Conservation (phyloP, 2,797 vertebrate genomes). For the Australoheros facetus region DNA sequence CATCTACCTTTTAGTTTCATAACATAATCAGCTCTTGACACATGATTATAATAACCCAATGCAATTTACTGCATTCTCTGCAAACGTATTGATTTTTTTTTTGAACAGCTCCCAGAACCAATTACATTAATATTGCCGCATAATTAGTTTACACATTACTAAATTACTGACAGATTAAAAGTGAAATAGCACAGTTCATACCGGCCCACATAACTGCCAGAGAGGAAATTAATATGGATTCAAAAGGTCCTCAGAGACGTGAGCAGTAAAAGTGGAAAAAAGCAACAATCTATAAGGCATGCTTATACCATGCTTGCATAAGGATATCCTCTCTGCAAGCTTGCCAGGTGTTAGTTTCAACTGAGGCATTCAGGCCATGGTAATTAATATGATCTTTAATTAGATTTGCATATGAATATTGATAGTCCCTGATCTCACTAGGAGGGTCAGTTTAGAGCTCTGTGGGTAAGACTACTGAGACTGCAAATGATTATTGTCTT, state of each 20-base stretch:
- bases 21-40: conserved; percentile 89
- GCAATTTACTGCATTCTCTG: conserved; percentile 89
- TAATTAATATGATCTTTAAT: conserved; percentile 88
- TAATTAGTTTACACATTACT: conserved; percentile 99
- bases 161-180: conserved; percentile 99
- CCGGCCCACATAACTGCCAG: conserved; percentile 94
- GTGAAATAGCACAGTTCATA: conserved; percentile 99
- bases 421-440: conserved; percentile 38
- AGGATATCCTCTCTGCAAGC: conserved; percentile 89
- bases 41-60: conserved; percentile 89
- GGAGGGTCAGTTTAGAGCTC: conserved; percentile 35
- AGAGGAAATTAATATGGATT: conserved; percentile 99
- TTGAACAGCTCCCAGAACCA: conserved; percentile 91
- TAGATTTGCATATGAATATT: conserved; percentile 82
- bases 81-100: conserved; percentile 98
- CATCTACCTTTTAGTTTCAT: conserved; percentile 88
- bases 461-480: conserved; percentile 9
- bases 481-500: conserved; percentile 23
- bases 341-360: conserved; percentile 83
- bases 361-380: conserved; percentile 80
- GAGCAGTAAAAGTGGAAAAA: conserved; percentile 78
- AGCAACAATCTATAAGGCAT: conserved; percentile 90
- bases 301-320: conserved; percentile 89
- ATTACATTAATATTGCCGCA: conserved; percentile 99
- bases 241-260: conserved; percentile 94